phyloP scores from a whole-genome alignment of 2,888 invertebrate genomes.

The Sicus ferrugineus region DNA sequence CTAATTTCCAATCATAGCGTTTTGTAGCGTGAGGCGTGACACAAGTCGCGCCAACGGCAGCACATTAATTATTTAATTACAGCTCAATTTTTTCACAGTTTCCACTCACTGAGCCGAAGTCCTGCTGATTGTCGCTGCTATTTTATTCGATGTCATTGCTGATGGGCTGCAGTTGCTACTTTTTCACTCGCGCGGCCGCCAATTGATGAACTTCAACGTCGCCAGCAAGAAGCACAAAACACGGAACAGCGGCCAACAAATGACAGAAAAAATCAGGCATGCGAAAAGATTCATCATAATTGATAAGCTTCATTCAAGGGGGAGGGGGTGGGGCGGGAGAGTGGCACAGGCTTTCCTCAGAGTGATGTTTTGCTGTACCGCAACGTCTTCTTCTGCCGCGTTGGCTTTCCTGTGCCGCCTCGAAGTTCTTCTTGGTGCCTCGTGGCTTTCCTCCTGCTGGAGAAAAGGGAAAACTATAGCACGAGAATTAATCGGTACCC shows the following conservation, averaged over 20 bases:
- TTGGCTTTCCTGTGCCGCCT: not conserved
- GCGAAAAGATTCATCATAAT: slow-evolving; percentile 65
- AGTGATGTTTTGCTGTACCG: too few relatives aligned
- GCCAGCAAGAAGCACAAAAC: not conserved
- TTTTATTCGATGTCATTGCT: not conserved
- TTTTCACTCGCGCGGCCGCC: too few relatives aligned
- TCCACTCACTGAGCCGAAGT: not conserved
- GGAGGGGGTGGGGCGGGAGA: not conserved
- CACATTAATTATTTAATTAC: slow-evolving; percentile 29
- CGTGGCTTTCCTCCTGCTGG: too few relatives aligned
- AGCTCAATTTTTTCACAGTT: slow-evolving; percentile 2
- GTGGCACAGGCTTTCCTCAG: too few relatives aligned
- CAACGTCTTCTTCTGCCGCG: too few relatives aligned
- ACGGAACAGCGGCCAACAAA: not conserved
- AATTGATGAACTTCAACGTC: slow-evolving; percentile 27
- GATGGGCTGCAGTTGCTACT: too few relatives aligned
- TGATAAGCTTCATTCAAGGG: slow-evolving; percentile 54
- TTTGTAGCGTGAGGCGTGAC: slow-evolving; percentile 7
- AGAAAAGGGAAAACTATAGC: too few relatives aligned
- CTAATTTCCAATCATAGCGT: slow-evolving; percentile 2
- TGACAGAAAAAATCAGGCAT: slow-evolving; percentile 51
- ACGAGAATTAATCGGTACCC: too few relatives aligned
- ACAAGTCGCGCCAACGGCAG: not conserved
- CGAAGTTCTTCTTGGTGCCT: not conserved
- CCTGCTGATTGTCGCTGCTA: not conserved